These are phyloP conservation scores for Caenorhabditis sp. DNA, from an alignment of 2,888 invertebrate species.

Conservation along the genomic window DNA sequence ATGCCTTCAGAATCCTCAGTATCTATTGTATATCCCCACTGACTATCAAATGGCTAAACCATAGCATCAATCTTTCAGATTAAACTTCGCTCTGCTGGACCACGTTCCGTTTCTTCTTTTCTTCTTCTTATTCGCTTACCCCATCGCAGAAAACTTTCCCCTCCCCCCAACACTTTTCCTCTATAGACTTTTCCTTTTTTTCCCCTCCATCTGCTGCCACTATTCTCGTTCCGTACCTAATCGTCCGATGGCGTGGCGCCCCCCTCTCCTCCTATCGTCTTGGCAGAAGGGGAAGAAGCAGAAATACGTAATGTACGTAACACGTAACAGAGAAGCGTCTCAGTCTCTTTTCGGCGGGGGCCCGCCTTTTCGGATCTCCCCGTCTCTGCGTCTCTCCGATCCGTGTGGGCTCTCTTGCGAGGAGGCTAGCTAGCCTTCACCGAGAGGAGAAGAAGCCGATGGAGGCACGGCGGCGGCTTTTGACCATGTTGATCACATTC, in stretches of 20 bases:
- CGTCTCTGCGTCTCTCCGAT: slow-evolving; percentile 21
- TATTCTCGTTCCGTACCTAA: slow-evolving; percentile 51
- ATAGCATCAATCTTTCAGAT: no score
- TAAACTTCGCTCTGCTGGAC: not conserved
- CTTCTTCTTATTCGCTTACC: not conserved
- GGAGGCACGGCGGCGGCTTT: slow-evolving; percentile 33
- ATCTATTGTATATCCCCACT: no score
- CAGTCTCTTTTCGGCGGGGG: not conserved
- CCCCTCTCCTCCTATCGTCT: not conserved
- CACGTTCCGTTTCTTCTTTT: not conserved
- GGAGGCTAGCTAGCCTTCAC: slow-evolving; percentile 29
- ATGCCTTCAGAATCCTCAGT: no score
- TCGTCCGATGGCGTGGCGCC: slow-evolving; percentile 28
- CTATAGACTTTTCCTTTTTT: slow-evolving; percentile 25
- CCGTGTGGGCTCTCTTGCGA: not conserved
- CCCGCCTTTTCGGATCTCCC: not conserved
- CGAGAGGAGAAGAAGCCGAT: slow-evolving; percentile 25
- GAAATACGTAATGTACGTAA: slow-evolving; percentile 29
- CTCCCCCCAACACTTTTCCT: not conserved
- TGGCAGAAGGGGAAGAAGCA: slow-evolving; percentile 2
- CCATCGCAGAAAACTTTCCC: slow-evolving; percentile 12
- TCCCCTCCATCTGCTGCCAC: slow-evolving; percentile 5
- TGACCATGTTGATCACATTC: slow-evolving; percentile 57
- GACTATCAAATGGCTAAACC: no score
- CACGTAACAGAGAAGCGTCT: not conserved